Evolutionary conservation across 2,113 vertebrate genomes (phyloP).

Genomic region (Budorcas taxicolor): DNA sequence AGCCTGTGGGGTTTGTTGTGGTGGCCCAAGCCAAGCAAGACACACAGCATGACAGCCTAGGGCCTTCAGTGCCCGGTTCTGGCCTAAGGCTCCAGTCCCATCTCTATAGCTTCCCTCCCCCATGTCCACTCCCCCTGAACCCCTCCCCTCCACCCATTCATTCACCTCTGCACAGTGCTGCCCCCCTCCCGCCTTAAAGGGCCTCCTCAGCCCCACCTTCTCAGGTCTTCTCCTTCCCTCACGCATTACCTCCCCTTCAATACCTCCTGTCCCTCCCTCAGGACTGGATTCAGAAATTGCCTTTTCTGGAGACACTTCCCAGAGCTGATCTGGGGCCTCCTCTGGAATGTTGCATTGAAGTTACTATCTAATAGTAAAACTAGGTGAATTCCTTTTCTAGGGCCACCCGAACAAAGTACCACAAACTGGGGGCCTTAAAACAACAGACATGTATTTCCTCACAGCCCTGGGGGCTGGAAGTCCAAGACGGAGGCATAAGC

Average conservation of each 20-base stretch:
- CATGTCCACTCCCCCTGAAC: not conserved
- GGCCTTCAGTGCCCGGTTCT: fast-evolving
- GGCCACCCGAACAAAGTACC: not conserved
- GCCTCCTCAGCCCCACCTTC: not conserved
- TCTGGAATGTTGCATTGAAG: not conserved
- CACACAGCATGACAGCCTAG: fast-evolving
- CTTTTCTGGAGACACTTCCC: not conserved
- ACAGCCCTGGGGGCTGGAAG: not conserved
- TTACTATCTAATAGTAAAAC: not conserved
- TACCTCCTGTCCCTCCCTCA: no score
- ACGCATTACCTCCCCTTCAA: no score
- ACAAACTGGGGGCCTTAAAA: not conserved
- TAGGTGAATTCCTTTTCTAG: not conserved
- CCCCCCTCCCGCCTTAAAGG: fast-evolving
- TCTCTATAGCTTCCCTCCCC: not conserved
- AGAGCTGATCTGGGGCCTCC: not conserved
- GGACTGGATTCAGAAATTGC: not conserved
- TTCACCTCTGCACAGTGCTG: not conserved
- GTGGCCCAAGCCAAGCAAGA: fast-evolving
- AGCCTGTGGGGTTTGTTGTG: not conserved
- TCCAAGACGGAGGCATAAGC: fast-evolving
- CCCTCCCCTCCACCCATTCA: not conserved
- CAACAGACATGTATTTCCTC: not conserved
- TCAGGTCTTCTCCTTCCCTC: not conserved
- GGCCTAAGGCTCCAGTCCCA: no score